Evolutionary conservation across 2,888 invertebrate species (phyloP).

Genomic region (Augochlorella aurata): DNA sequence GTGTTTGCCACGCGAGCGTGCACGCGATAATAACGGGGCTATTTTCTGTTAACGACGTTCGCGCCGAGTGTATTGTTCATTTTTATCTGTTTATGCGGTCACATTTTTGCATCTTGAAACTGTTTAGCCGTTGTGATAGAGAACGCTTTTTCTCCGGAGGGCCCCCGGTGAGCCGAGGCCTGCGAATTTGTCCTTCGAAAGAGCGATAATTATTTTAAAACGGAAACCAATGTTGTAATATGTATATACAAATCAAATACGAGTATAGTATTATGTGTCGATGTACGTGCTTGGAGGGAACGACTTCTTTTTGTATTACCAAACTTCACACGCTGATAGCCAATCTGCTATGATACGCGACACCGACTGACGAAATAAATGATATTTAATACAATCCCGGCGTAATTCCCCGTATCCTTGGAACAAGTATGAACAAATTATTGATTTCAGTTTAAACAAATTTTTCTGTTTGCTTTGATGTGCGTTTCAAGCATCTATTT

Average conservation of each 20-base stretch:
- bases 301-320: constrained; percentile 68
- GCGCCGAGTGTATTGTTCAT: constrained; percentile 19
- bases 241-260: constrained; percentile 62
- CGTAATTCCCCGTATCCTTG: constrained; percentile 6
- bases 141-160: constrained; percentile 20
- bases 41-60: constrained; percentile 3
- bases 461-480: not conserved
- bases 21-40: not conserved
- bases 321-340: constrained; percentile 69
- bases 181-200: constrained; percentile 4
- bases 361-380: constrained; percentile 74
- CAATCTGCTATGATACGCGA: constrained; percentile 66
- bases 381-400: constrained; percentile 66
- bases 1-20: not conserved
- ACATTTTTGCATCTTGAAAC: constrained; percentile 48
- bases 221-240: constrained; percentile 40
- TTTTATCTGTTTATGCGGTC: constrained; percentile 52
- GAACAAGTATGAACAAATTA: constrained; percentile 25
- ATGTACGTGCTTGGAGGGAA: constrained; percentile 47
- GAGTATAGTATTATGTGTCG: constrained; percentile 74
- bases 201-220: constrained; percentile 42
- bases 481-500: no score
- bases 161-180: not conserved
- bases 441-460: not conserved
- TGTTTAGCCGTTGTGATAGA: constrained; percentile 36